Conservation (phyloP, 1,140 invertebrate species). For the Calephelis nemesis region DNA sequence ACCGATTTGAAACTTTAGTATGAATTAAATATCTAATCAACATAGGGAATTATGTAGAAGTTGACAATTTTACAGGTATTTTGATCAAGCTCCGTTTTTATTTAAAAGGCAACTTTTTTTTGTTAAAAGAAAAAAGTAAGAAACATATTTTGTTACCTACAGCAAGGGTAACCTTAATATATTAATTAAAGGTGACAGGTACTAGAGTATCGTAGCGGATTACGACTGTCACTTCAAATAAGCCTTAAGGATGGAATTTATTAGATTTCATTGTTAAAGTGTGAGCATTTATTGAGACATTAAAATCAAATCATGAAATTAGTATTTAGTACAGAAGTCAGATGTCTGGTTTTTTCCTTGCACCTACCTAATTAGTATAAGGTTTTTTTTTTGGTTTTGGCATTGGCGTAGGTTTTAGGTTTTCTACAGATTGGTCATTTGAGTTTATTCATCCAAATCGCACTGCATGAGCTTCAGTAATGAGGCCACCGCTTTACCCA, state of each 20-base stretch:
- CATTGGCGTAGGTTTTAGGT: no score
- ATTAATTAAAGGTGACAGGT: constrained; percentile 14
- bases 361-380: no score
- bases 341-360: no score
- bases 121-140: background rate
- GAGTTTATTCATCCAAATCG: no score
- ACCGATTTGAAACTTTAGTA: no score
- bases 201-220: background rate
- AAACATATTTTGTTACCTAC: background rate
- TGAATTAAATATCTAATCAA: no score
- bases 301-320: background rate
- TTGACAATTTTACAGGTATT: background rate
- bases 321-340: no score
- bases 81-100: background rate
- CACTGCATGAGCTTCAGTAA: no score
- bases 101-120: background rate
- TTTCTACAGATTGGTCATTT: no score
- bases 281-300: background rate
- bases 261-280: constrained; percentile 15
- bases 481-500: no score
- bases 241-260: background rate
- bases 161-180: constrained; percentile 1
- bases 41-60: no score
- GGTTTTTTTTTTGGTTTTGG: no score
- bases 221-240: constrained; percentile 13